Conservation (phyloP, 2,797 vertebrate genomes). For the Rhinophrynus dorsalis region DNA sequence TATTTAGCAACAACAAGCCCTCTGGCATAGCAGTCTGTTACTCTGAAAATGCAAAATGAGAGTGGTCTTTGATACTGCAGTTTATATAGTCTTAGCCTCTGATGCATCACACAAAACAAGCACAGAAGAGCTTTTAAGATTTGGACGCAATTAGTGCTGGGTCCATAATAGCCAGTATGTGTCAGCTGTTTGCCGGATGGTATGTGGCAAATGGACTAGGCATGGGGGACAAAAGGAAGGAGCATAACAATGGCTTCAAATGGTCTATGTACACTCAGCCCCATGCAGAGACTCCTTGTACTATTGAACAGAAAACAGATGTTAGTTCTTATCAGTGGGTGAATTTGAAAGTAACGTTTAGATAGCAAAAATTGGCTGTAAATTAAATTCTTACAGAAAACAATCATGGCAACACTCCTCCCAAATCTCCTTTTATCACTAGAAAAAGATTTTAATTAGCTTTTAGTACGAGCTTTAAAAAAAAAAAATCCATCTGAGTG, state of each 20-base stretch:
- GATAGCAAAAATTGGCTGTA: slow-evolving; percentile 71
- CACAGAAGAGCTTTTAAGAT: slow-evolving; percentile 61
- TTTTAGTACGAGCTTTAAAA: slow-evolving; percentile 71
- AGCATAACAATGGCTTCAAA: slow-evolving; percentile 72
- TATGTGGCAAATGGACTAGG: slow-evolving; percentile 77
- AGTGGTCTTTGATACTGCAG: slow-evolving; percentile 33
- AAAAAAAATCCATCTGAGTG: slow-evolving; percentile 62
- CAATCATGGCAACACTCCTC: slow-evolving; percentile 65
- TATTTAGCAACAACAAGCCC: slow-evolving; percentile 59
- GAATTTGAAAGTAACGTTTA: slow-evolving; percentile 83
- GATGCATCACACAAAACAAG: slow-evolving; percentile 59
- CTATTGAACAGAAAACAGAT: slow-evolving; percentile 89
- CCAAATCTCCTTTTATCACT: slow-evolving; percentile 69
- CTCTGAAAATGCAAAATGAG: slow-evolving; percentile 51
- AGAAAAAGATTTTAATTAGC: slow-evolving; percentile 75
- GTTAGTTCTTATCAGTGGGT: slow-evolving; percentile 85
- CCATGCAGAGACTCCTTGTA: slow-evolving; percentile 77
- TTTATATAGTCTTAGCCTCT: slow-evolving; percentile 52
- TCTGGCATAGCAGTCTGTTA: slow-evolving; percentile 50
- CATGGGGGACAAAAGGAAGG: slow-evolving; percentile 72
- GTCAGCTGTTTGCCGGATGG: slow-evolving; percentile 81
- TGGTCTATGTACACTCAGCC: slow-evolving; percentile 70
- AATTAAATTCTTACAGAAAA: slow-evolving; percentile 75
- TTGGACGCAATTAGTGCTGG: slow-evolving; percentile 66
- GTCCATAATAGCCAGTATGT: slow-evolving; percentile 67